Base-by-base conservation (phyloP, 2,113 vertebrate species). In the Danionella cerebrum region DNA sequence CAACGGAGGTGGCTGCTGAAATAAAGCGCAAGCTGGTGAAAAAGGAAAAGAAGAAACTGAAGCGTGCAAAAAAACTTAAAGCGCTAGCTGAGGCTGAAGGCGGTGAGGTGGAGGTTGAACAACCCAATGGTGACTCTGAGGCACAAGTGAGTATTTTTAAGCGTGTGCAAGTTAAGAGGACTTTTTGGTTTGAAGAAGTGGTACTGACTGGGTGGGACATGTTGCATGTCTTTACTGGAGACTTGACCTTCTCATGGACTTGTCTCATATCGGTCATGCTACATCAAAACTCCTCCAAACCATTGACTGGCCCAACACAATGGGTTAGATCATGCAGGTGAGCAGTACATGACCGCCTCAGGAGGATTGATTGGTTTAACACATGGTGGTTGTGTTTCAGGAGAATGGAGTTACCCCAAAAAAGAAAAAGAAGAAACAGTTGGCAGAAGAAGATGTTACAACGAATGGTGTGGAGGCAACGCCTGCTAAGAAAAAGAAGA, bases 1-100 rank as follows among this genome's bases (percentile, higher is more conserved):
- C 94, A 0, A 79, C 64, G 0, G 91, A 91, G 51, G 91, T 86
- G 7, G 87, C 89, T 12, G 80, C 91, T 0, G 92, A 94, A 70
- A 83, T 96, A 0, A 91, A 91, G 67, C 83, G 84, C 6, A 96
- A 91, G 74, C 53, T 90, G 35, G 91, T 90, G 3, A 96, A 98
- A 75, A 93, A 89, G 9, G 93, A 96, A 60, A 95, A 92, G 80
- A 97, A 94, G 53, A 91, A 76, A 22, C 88, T 77, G 58, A 97
- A 93, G 79, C 78, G 87, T 0, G 91, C 93, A 54, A 92, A 93
- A 83, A 84, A 83, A 2, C 70, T 88, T 47, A 88, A 90, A 41
- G 89, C 88, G 0, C 36, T 89, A 10, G 85, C 79, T 0, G 74
- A 78, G 51, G 79, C 77, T 0, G 85, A 77, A 60, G 80, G 67